Percentiles rank a stretch among this genome's conserved stretches.
Conservation (phyloP, 2,113 vertebrate species). For the Glareola pratincola region DNA sequence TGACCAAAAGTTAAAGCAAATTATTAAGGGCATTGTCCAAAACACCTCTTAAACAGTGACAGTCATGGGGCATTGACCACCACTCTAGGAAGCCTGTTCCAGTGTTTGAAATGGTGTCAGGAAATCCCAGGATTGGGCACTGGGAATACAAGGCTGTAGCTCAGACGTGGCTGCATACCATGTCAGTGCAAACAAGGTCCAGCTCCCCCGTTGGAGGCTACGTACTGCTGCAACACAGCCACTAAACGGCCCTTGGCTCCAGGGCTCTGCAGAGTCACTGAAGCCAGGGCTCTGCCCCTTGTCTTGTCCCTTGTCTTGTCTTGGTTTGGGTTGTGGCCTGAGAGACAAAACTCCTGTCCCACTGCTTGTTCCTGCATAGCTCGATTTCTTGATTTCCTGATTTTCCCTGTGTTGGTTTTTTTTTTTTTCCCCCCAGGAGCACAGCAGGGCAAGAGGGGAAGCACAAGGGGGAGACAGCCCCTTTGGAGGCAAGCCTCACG, state of each 20-base stretch:
- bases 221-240: neutral
- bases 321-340: neutral
- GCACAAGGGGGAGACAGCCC: neutral
- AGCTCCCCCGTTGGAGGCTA: neutral
- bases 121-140: neutral
- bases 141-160: neutral
- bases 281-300: neutral
- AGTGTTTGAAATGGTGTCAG: neutral
- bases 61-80: accelerated
- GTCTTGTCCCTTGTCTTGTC: neutral
- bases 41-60: neutral
- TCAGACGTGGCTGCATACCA: neutral
- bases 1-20: neutral
- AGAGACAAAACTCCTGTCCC: neutral
- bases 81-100: neutral
- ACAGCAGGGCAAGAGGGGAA: neutral
- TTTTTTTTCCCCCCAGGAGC: neutral
- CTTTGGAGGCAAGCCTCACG: neutral
- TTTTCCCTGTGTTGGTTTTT: neutral
- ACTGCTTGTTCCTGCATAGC: neutral
- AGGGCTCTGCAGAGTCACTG: accelerated
- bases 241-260: neutral
- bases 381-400: neutral
- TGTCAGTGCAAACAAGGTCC: neutral
- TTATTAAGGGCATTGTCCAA: neutral